phyloP scores from a whole-genome alignment of 2,797 vertebrate genomes.

The Urophycis tenuis region DNA sequence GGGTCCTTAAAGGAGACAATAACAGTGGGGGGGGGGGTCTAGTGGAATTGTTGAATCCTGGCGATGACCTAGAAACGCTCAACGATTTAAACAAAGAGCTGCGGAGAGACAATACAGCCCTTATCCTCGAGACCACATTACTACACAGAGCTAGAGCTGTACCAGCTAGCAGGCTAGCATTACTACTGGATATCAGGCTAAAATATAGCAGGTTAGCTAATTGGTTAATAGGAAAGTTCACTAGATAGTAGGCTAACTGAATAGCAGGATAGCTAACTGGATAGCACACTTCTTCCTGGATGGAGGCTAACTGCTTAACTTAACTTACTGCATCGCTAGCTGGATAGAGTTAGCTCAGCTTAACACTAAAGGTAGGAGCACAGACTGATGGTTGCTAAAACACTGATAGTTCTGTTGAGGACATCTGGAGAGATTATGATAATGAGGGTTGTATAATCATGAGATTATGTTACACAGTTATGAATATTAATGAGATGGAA shows the following conservation, averaged over 20 bases:
- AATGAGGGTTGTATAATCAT: too few relatives aligned
- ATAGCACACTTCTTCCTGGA: neutral
- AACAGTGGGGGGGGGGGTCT: neutral
- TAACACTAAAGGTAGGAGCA: neutral
- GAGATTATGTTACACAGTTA: too few relatives aligned
- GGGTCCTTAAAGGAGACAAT: too few relatives aligned
- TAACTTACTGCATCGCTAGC: too few relatives aligned
- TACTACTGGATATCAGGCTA: neutral
- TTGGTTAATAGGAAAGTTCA: neutral
- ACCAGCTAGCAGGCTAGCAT: neutral
- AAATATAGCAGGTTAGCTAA: neutral
- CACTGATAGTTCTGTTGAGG: neutral
- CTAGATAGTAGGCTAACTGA: neutral
- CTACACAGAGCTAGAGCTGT: neutral
- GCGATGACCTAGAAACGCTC: neutral
- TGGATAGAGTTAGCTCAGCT: neutral
- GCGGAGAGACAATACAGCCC: neutral
- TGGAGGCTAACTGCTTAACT: too few relatives aligned
- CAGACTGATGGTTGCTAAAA: neutral
- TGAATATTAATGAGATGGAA: neutral
- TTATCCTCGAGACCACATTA: neutral
- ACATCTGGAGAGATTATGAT: conserved; percentile 1
- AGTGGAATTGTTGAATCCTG: neutral
- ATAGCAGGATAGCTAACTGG: neutral
- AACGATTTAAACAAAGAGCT: neutral